Evolutionary conservation across 2,888 invertebrate genomes (phyloP).

Genomic region (Spodoptera exigua): DNA sequence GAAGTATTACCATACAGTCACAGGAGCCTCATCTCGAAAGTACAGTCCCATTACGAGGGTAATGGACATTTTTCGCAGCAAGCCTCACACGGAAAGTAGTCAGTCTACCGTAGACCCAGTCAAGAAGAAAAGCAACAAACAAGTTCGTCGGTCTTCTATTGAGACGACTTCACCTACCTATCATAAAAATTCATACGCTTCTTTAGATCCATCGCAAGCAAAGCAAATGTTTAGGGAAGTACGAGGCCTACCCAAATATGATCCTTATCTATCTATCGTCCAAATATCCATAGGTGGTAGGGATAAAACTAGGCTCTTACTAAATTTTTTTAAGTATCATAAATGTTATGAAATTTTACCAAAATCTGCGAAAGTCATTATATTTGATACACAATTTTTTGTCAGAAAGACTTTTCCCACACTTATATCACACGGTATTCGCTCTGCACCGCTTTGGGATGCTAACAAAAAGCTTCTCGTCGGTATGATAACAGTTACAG

Average conservation of each 20-base stretch:
- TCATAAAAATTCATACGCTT: slow-evolving; percentile 86
- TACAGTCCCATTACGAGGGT: slow-evolving; percentile 86
- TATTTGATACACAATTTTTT: slow-evolving; percentile 86
- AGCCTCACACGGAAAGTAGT: slow-evolving; percentile 77
- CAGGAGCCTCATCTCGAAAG: slow-evolving; percentile 84
- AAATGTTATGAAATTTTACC: slow-evolving; percentile 87
- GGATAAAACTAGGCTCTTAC: slow-evolving; percentile 83
- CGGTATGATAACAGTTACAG: slow-evolving; percentile 86
- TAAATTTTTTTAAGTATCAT: slow-evolving; percentile 87
- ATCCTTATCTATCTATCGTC: slow-evolving; percentile 86
- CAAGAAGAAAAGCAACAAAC: slow-evolving; percentile 81
- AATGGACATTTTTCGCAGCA: slow-evolving; percentile 85
- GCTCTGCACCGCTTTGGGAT: slow-evolving; percentile 86
- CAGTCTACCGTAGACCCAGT: slow-evolving; percentile 71
- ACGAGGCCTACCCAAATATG: slow-evolving; percentile 84
- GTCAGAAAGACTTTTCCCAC: slow-evolving; percentile 86
- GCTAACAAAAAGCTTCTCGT: slow-evolving; percentile 82
- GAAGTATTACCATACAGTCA: slow-evolving; percentile 87
- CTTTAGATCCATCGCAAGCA: slow-evolving; percentile 83
- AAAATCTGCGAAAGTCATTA: slow-evolving; percentile 86
- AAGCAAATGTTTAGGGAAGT: slow-evolving; percentile 86
- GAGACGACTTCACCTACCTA: slow-evolving; percentile 86
- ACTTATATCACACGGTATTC: slow-evolving; percentile 84
- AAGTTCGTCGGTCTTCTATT: slow-evolving; percentile 81
- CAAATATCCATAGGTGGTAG: slow-evolving; percentile 86